phyloP scores from a whole-genome alignment of 2,113 vertebrate genomes.

The Epinephelus fuscoguttatus region DNA sequence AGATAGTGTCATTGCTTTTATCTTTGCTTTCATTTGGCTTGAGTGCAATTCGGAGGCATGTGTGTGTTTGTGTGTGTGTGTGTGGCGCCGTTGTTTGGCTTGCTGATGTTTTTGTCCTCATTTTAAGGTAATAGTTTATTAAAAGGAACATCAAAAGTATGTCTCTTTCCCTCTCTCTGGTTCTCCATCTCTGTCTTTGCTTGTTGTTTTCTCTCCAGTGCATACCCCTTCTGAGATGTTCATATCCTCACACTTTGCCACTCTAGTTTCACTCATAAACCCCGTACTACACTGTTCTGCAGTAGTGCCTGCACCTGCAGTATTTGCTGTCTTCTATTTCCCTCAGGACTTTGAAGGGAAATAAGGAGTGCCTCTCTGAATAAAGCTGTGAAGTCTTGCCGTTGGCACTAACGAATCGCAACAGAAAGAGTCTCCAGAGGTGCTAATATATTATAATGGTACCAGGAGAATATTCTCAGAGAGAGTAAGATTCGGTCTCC shows the following conservation, averaged over 20 bases:
- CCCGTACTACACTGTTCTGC: slow-evolving; percentile 24
- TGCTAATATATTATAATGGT: slow-evolving; percentile 44
- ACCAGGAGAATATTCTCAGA: slow-evolving; percentile 32
- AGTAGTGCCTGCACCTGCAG: slow-evolving; percentile 25
- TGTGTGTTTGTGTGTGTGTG: not conserved
- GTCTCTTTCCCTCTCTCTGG: not conserved
- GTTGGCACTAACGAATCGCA: slow-evolving; percentile 45
- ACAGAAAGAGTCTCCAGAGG: slow-evolving; percentile 27
- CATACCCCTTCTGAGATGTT: slow-evolving; percentile 30
- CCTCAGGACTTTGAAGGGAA: slow-evolving; percentile 54
- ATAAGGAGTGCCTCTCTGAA: slow-evolving; percentile 38
- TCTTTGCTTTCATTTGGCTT: slow-evolving; percentile 31
- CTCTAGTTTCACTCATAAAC: slow-evolving; percentile 42
- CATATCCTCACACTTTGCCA: slow-evolving; percentile 10
- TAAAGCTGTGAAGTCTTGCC: slow-evolving; percentile 52
- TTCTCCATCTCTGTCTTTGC: not conserved
- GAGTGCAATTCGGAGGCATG: not conserved
- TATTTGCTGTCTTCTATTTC: slow-evolving; percentile 52
- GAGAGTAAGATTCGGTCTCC: slow-evolving; percentile 12
- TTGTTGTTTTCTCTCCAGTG: slow-evolving; percentile 36
- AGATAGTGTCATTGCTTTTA: slow-evolving; percentile 26
- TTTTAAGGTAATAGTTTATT: slow-evolving; percentile 47
- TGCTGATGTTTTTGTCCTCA: slow-evolving; percentile 17
- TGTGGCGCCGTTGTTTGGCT: slow-evolving; percentile 10
- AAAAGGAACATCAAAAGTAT: slow-evolving; percentile 37